Evolutionary conservation across 2,113 vertebrate genomes (phyloP), one percentile per base, ranked within the genome.

Genomic region (Seriola aureovittata): DNA sequence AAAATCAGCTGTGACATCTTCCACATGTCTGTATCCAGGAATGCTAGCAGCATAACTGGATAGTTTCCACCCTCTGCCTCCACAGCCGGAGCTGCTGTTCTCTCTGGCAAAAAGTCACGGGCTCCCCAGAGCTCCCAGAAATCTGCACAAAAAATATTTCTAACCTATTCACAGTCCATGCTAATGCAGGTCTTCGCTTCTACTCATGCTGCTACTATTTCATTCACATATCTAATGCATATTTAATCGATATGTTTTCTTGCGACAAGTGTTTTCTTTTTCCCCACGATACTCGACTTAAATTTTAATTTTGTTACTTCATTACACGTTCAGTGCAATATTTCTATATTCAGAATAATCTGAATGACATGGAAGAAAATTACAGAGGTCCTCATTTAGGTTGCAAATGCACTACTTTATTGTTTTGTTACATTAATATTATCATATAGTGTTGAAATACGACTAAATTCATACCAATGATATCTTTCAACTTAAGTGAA

Each of bases 1-100:
- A 60, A 85, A 89, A 86, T 75, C 71, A 34, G 48, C 75, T 38
- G 65, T 83, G 83, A 90, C 73, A 70, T 82, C 73, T 76, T 52
- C 69, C 75, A 72, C 87, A 76, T 69, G 87, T 86, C 52, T 42
- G 73, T 54, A 62, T 85, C 81, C 85, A 86, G 65, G 34, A 86
- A 78, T 82, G 77, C 84, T 66, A 12, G 55, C 77, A 89, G 88
- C 75, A 65, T 48, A 29, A 64, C 82, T 88, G 90, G 88, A 88
- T 71, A 54, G 13, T 36, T 75, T 86, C 84, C 86, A 78, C 32
- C 72, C 44, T 67, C 63, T 66, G 66, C 50, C 58, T 63, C 70
- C 58, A 62, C 65, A 81, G 75, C 58, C n/a, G 2, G 65, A 74
- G 76, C 81, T 66, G 84, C 78, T 81, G 76, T 74, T 84, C 78